A percentile compares a stretch with the other conserved stretches of the same genome.
These are phyloP conservation scores for Rhinolophus sinicus DNA, from an alignment of 2,113 vertebrate species.

Conservation along the genomic window DNA sequence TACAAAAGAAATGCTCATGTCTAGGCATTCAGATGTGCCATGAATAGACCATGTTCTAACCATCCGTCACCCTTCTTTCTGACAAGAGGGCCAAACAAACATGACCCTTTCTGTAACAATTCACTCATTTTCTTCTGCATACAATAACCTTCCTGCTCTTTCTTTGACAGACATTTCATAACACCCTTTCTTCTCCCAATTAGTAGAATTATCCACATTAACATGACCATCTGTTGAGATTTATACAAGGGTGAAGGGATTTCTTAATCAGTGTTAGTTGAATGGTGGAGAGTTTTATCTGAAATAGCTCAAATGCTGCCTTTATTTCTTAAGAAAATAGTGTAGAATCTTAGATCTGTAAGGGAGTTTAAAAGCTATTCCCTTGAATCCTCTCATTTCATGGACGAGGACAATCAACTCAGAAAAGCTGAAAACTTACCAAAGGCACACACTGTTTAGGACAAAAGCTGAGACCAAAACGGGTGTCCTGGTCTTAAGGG, in stretches of 20 bases:
- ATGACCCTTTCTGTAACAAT: neutral
- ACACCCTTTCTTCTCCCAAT: neutral
- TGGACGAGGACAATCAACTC: neutral
- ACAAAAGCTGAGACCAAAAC: neutral
- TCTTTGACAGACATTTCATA: neutral
- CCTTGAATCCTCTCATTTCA: neutral
- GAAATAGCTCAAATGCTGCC: slow-evolving; percentile 23
- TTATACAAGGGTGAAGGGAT: neutral
- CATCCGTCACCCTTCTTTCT: neutral
- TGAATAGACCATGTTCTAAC: neutral
- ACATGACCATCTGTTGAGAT: neutral
- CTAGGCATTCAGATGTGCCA: neutral
- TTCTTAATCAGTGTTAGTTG: neutral
- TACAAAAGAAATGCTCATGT: neutral
- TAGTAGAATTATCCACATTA: neutral
- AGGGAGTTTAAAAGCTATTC: neutral
- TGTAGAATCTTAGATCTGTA: neutral
- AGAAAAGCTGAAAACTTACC: neutral
- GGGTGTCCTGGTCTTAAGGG: neutral
- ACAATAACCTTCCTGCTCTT: neutral
- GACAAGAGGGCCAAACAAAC: neutral
- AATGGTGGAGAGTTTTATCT: neutral
- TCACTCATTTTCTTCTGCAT: neutral
- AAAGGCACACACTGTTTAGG: neutral
- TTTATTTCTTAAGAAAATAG: slow-evolving; percentile 34